Evolutionary conservation across 1,140 invertebrate species (phyloP).

Genomic region (Luehdorfia chinensis): DNA sequence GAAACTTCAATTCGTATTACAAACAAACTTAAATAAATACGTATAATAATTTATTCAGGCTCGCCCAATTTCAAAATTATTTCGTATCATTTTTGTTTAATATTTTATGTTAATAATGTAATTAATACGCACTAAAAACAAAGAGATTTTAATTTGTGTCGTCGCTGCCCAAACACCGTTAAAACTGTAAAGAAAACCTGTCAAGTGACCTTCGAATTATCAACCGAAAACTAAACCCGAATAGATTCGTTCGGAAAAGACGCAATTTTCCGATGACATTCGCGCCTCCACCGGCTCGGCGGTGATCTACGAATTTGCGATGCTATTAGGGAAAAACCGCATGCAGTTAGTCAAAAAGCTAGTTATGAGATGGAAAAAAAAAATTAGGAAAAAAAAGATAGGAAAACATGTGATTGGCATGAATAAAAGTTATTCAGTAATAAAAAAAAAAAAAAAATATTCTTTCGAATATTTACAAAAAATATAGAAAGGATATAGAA

Average conservation of each 20-base stretch:
- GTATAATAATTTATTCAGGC: no score
- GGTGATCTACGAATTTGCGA: background rate
- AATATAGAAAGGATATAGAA: conserved; percentile 17
- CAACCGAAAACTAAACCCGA: conserved; percentile 45
- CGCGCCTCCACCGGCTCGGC: background rate
- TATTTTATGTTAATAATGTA: no score
- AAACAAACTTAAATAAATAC: no score
- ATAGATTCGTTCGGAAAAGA: conserved; percentile 36
- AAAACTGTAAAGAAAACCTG: conserved; percentile 71
- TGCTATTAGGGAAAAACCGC: conserved; percentile 18
- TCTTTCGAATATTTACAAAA: conserved; percentile 53
- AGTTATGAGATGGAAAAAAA: conserved; percentile 22
- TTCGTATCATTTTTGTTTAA: no score
- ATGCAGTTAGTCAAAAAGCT: conserved; percentile 53
- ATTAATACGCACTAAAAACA: no score
- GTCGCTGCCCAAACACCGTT: conserved; percentile 43
- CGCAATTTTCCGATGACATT: conserved; percentile 30
- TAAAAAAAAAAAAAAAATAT: conserved; percentile 44
- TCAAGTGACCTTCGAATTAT: conserved; percentile 55
- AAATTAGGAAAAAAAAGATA: conserved; percentile 38
- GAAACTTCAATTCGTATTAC: no score
- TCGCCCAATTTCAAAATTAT: no score
- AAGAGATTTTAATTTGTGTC: conserved; percentile 38
- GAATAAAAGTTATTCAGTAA: conserved; percentile 53
- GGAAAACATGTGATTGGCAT: conserved; percentile 70